A percentile compares a stretch with the other conserved stretches of the same genome.
These are phyloP conservation scores for Periphyllus acericola DNA, from an alignment of 2,888 invertebrate species.

Conservation along the genomic window DNA sequence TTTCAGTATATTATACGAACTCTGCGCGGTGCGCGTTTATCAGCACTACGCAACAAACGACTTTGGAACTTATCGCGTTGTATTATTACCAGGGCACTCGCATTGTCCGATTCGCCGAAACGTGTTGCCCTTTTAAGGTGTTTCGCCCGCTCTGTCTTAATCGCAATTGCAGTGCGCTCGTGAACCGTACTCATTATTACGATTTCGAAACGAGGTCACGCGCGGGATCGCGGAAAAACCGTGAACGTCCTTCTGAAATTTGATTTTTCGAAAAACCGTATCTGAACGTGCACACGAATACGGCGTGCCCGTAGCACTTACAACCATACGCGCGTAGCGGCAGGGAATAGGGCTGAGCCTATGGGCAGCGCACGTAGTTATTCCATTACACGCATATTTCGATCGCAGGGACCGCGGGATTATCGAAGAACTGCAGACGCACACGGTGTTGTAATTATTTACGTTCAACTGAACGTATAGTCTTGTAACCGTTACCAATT, in stretches of 20 bases:
- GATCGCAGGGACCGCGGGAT: too few species aligned
- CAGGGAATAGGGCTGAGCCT: too few species aligned
- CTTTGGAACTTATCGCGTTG: not conserved
- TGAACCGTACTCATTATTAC: not conserved
- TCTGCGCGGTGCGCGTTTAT: not conserved
- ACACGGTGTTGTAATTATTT: too few species aligned
- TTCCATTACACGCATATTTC: too few species aligned
- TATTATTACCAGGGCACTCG: not conserved
- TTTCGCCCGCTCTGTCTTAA: not conserved
- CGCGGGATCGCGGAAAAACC: slow-evolving; percentile 10
- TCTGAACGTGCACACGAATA: not conserved
- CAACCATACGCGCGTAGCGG: too few species aligned
- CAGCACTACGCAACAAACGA: not conserved
- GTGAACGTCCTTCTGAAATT: slow-evolving; percentile 9
- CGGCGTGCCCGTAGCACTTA: too few species aligned
- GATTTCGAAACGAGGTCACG: slow-evolving; percentile 31
- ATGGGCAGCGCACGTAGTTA: too few species aligned
- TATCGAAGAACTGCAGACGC: too few species aligned
- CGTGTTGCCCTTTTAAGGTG: slow-evolving; percentile 34
- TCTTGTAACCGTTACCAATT: too few species aligned
- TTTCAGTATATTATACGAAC: not conserved
- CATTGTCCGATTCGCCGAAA: slow-evolving; percentile 23
- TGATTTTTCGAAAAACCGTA: not conserved
- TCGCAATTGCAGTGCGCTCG: not conserved
- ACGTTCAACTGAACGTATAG: too few species aligned